Evolutionary conservation across 2,113 vertebrate species (phyloP).

Genomic region (Myiopsitta monachus): DNA sequence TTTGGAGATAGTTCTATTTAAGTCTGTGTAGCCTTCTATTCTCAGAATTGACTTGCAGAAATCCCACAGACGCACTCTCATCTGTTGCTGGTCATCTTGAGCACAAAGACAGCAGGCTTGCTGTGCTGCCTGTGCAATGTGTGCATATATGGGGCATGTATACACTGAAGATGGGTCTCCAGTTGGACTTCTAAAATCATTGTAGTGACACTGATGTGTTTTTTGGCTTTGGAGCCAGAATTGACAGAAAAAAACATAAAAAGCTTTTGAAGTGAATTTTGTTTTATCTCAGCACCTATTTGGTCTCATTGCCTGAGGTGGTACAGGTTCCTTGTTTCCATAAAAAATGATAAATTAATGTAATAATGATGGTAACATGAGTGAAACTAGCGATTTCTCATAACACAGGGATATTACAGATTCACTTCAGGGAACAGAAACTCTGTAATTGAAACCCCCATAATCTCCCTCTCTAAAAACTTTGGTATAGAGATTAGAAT

Average conservation of each 20-base stretch:
- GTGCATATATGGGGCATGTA: fast-evolving
- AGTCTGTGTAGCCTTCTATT: neutral
- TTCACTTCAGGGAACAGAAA: neutral
- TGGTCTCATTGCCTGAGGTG: neutral
- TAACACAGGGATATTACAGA: neutral
- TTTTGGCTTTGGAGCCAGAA: neutral
- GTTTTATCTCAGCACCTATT: neutral
- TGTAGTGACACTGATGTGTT: neutral
- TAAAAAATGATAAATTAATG: neutral
- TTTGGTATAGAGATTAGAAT: neutral
- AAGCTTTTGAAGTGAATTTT: neutral
- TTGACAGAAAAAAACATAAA: neutral
- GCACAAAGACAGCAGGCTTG: neutral
- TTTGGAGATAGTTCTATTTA: neutral
- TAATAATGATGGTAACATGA: neutral
- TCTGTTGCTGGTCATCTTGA: neutral
- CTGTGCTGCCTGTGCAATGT: neutral
- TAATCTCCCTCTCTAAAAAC: neutral
- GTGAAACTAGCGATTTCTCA: neutral
- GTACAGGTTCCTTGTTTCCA: neutral
- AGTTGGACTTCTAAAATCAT: fast-evolving
- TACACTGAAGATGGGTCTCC: neutral
- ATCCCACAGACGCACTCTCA: neutral
- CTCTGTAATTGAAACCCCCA: neutral
- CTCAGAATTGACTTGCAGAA: neutral